Percentiles rank a stretch among this genome's conserved stretches.
These are phyloP conservation scores for Reinhardtius hippoglossoides DNA, from an alignment of 2,113 vertebrate species.

Conservation along the genomic window DNA sequence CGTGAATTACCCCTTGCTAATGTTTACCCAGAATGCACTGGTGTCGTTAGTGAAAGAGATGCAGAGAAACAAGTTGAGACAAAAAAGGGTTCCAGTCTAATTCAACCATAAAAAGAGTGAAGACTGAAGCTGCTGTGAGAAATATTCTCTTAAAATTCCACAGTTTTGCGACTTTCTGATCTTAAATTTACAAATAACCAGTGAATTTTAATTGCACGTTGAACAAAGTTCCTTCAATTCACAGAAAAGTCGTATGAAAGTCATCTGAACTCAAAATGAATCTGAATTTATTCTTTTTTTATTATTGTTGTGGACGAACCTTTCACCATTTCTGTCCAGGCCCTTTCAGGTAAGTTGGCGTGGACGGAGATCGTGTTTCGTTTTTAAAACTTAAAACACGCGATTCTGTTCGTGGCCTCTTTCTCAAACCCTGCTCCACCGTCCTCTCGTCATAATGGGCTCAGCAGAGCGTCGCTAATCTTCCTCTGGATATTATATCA, in stretches of 20 bases:
- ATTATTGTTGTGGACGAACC: too few relatives aligned
- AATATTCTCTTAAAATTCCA: background rate
- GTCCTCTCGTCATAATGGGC: background rate
- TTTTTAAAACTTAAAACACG: too few relatives aligned
- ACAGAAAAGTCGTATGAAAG: too few relatives aligned
- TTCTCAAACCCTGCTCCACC: background rate
- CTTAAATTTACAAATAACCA: too few relatives aligned
- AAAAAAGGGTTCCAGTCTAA: background rate
- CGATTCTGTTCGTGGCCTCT: background rate
- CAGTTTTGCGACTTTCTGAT: too few relatives aligned
- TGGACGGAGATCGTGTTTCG: background rate
- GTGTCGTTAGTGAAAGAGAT: constrained; percentile 27
- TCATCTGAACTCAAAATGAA: background rate
- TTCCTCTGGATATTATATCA: constrained; percentile 38
- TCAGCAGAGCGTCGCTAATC: constrained; percentile 20
- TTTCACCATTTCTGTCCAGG: too few relatives aligned
- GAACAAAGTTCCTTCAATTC: too few relatives aligned
- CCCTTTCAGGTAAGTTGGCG: too few relatives aligned
- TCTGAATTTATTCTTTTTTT: background rate
- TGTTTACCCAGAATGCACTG: constrained; percentile 54
- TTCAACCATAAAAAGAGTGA: background rate
- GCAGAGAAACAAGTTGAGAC: background rate
- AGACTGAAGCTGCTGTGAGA: background rate
- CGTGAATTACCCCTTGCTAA: constrained; percentile 42
- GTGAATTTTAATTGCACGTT: too few relatives aligned